Evolutionary conservation across 2,888 invertebrate genomes (phyloP).

Genomic region (Taenaris catops): DNA sequence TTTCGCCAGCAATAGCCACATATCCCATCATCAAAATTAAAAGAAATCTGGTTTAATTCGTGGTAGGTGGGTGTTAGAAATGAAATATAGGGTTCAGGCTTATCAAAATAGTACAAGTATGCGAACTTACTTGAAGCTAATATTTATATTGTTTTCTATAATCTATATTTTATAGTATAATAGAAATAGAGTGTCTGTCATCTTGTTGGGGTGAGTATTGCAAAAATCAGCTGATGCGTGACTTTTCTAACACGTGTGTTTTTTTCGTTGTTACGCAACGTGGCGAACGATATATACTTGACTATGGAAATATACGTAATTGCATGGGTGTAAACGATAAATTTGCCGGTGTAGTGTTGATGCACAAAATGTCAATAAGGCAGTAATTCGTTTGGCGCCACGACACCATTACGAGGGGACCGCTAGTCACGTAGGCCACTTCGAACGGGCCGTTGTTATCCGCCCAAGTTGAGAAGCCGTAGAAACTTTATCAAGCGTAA

Average conservation of each 20-base stretch:
- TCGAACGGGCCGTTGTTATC: conserved; percentile 37
- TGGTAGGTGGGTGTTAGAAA: too few relatives aligned
- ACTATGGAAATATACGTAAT: conserved; percentile 10
- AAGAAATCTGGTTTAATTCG: too few relatives aligned
- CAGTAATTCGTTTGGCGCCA: conserved; percentile 70
- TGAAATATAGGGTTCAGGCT: too few relatives aligned
- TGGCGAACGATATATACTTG: conserved; percentile 22
- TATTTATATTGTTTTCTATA: too few relatives aligned
- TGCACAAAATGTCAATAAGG: conserved; percentile 53
- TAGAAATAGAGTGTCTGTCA: too few relatives aligned
- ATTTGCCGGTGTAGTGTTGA: conserved; percentile 19
- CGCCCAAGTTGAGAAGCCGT: conserved; percentile 40
- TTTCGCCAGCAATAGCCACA: too few relatives aligned
- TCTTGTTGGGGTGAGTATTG: conserved; percentile 69
- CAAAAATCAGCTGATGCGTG: conserved; percentile 59
- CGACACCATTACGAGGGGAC: conserved; percentile 64
- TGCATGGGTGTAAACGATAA: conserved; percentile 2
- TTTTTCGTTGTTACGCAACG: conserved; percentile 58
- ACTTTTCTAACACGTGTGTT: conserved; percentile 56
- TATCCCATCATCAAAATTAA: too few relatives aligned
- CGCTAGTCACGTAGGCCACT: conserved; percentile 77
- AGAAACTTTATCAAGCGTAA: conserved; percentile 22
- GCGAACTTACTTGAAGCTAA: too few relatives aligned
- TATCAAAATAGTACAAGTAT: too few relatives aligned
- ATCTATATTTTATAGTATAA: too few relatives aligned